Conservation (phyloP, 2,113 vertebrate genomes). For the Nanorana parkeri region DNA sequence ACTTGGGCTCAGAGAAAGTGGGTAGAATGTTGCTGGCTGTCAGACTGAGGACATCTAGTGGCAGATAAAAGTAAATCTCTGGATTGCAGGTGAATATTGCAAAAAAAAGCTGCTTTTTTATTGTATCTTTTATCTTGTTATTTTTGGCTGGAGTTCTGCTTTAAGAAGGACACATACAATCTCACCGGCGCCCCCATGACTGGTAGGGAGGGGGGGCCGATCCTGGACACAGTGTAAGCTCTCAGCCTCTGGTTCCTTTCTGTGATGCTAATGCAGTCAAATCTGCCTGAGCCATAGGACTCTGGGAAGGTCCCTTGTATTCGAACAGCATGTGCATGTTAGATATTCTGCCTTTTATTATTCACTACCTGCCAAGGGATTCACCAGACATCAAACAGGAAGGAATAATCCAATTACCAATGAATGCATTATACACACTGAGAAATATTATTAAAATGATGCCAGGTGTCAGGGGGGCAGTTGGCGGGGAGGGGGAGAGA, state of each 20-base stretch:
- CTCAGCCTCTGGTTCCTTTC: background rate
- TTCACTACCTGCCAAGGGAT: slow-evolving; percentile 37
- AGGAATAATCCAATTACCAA: slow-evolving; percentile 44
- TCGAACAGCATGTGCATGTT: slow-evolving; percentile 10
- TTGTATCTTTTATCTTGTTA: too few relatives aligned
- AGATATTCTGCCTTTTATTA: slow-evolving; percentile 40
- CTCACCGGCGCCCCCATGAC: too few relatives aligned
- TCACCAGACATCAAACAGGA: slow-evolving; percentile 39
- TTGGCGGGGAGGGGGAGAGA: background rate
- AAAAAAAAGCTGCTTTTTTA: too few relatives aligned
- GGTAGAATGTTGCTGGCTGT: too few relatives aligned
- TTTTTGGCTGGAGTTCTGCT: too few relatives aligned
- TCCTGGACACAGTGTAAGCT: too few relatives aligned
- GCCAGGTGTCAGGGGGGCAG: slow-evolving; percentile 32
- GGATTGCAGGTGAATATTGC: too few relatives aligned
- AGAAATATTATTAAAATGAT: slow-evolving; percentile 44
- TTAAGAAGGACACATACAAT: too few relatives aligned
- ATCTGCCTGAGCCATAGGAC: background rate
- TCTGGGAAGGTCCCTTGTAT: background rate
- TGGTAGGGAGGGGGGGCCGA: too few relatives aligned
- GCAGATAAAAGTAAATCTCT: too few relatives aligned
- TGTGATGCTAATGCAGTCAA: background rate
- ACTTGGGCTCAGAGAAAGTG: background rate
- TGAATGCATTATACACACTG: slow-evolving; percentile 40
- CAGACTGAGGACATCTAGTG: too few relatives aligned